phyloP scores from a whole-genome alignment of 2,888 invertebrate genomes.

The Pemphredon lugubris region DNA sequence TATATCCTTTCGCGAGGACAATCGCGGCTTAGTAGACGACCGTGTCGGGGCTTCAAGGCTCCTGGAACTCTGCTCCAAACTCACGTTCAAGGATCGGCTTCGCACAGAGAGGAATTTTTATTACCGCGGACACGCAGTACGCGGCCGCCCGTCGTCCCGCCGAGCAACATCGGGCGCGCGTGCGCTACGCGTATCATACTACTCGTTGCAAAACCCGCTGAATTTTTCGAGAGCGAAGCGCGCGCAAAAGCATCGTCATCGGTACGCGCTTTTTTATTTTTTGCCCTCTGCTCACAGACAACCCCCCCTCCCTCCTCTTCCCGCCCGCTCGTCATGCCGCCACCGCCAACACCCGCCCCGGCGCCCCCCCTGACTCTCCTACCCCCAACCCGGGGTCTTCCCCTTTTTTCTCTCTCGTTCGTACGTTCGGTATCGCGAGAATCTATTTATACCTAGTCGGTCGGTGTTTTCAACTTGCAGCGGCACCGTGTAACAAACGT shows the following conservation, averaged over 20 bases:
- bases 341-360: neutral
- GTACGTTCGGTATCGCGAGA: constrained; percentile 47
- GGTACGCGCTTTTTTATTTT: constrained; percentile 51
- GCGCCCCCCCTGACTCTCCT: constrained; percentile 20
- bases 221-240: constrained; percentile 48
- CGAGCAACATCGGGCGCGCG: constrained; percentile 31
- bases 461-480: constrained; percentile 67
- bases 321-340: neutral
- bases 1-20: constrained; percentile 53
- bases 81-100: constrained; percentile 69
- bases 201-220: constrained; percentile 29
- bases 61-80: constrained; percentile 55
- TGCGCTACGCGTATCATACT: constrained; percentile 28
- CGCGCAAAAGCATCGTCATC: constrained; percentile 55
- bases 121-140: constrained; percentile 36
- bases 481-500: constrained; percentile 65
- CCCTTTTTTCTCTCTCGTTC: constrained; percentile 28
- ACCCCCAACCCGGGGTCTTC: neutral
- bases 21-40: constrained; percentile 56
- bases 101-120: constrained; percentile 67
- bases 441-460: constrained; percentile 67
- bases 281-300: constrained; percentile 44
- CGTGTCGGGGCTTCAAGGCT: constrained; percentile 48
- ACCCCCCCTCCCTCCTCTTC: neutral
- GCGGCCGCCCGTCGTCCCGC: constrained; percentile 15